Conservation (phyloP, 2,888 invertebrate species). For the Heliconius hortense region DNA sequence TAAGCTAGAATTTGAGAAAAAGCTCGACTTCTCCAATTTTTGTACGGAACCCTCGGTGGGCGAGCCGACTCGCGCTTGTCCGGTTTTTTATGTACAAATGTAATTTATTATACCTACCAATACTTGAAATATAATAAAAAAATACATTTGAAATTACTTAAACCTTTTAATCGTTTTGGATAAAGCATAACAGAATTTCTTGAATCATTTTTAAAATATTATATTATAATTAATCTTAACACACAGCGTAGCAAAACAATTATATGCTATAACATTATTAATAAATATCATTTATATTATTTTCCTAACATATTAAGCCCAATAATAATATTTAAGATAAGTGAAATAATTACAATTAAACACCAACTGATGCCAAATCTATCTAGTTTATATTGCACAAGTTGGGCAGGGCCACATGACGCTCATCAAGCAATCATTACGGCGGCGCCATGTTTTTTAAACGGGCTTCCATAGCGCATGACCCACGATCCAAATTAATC, state of each 20-base stretch:
- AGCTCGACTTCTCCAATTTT: no score
- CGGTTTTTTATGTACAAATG: no score
- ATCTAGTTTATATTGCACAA: slow-evolving; percentile 44
- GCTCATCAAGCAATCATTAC: slow-evolving; percentile 78
- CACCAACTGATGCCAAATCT: slow-evolving; percentile 34
- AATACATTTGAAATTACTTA: no score
- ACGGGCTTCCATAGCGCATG: slow-evolving; percentile 71
- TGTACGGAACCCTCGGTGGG: no score
- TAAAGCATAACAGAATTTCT: no score
- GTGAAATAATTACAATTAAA: slow-evolving; percentile 27
- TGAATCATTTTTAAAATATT: no score
- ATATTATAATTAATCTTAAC: background rate
- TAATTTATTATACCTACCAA: no score
- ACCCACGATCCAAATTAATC: slow-evolving; percentile 72
- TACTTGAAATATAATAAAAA: no score
- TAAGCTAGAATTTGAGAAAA: no score
- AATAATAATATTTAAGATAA: slow-evolving; percentile 3
- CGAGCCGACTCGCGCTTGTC: no score
- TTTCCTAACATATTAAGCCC: background rate
- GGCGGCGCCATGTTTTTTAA: slow-evolving; percentile 79
- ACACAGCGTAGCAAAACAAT: background rate
- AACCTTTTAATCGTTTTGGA: no score
- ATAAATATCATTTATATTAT: background rate
- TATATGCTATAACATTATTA: background rate
- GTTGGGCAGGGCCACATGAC: slow-evolving; percentile 53